phyloP scores from a whole-genome alignment of 2,113 vertebrate genomes.

The Laticauda laticaudata region DNA sequence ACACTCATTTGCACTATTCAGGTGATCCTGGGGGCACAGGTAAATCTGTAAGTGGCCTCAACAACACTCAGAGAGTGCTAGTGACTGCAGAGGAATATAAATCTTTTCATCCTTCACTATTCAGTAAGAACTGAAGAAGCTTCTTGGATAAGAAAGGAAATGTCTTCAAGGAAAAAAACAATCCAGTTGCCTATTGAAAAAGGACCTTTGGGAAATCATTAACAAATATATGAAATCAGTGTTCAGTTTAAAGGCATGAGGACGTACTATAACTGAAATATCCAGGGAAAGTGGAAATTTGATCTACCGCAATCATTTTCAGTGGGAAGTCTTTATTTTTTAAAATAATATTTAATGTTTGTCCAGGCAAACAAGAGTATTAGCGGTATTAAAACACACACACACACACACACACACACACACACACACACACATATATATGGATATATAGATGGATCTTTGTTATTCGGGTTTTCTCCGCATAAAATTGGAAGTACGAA shows the following conservation, averaged over 20 bases:
- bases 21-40: no score
- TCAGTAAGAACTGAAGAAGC: neutral
- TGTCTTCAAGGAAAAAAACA: neutral
- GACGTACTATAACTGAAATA: neutral
- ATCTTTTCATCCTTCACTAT: neutral
- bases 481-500: no score
- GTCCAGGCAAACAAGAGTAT: no score
- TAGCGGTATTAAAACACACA: no score
- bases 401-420: no score
- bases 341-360: no score
- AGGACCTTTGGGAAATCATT: neutral
- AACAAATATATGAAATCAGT: neutral
- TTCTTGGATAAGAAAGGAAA: neutral
- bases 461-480: no score
- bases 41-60: neutral
- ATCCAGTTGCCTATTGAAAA: neutral
- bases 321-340: neutral
- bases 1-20: neutral
- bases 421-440: no score
- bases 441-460: no score
- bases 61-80: neutral
- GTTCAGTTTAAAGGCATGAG: neutral
- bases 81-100: neutral
- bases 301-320: neutral
- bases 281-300: neutral